Base-by-base conservation (phyloP, 2,888 invertebrate species). In the Diabrotica balteata region DNA sequence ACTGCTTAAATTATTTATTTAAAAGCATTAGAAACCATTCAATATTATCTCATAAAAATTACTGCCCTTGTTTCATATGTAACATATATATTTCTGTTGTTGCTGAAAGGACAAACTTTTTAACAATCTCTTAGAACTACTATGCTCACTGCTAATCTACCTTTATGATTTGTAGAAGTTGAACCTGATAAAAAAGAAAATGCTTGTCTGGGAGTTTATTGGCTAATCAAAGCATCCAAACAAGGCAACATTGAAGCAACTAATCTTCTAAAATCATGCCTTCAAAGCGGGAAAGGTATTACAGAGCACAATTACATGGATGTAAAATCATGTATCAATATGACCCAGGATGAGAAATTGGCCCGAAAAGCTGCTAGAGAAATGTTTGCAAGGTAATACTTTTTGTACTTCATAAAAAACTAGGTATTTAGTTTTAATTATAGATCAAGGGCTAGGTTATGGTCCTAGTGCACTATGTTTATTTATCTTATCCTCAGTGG, bases 171-270 rank as follows among this genome's bases (percentile, higher is more conserved):
- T 32, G 43, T 64, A 80, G 79, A 79, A 68, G 74, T 71, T 67
- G 90, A 91, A 75, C 87, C 88, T 45, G 91, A 90, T 77, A 89
- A 87, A 80, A 89, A 90, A 78, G 92, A 93, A 78, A 93, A 93
- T 84, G 93, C 91, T 70, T 89, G 91, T 73, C 88, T 93, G 73
- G 96, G 95, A 0, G 89, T 97, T 59, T 92, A 94, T 78, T 97
- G 96, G 96, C 84, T 97, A 58, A 91, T 95, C n/a, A 92, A 93
- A 84, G 96, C 97, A 3, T 95, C 96, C 0, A 93, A 95, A 78
- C 95, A 96, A 83, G 97, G 96, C 0, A 95, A 95, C 77, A 88
- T 90, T 53, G 94, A 95, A 81, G 96, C 96, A 0, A 93, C 95
- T 47, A 89, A 89, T 69, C 87, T 95, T 79, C 86, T 97, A 70